Conservation (phyloP, 2,113 vertebrate species). For the Probosciger aterrimus region DNA sequence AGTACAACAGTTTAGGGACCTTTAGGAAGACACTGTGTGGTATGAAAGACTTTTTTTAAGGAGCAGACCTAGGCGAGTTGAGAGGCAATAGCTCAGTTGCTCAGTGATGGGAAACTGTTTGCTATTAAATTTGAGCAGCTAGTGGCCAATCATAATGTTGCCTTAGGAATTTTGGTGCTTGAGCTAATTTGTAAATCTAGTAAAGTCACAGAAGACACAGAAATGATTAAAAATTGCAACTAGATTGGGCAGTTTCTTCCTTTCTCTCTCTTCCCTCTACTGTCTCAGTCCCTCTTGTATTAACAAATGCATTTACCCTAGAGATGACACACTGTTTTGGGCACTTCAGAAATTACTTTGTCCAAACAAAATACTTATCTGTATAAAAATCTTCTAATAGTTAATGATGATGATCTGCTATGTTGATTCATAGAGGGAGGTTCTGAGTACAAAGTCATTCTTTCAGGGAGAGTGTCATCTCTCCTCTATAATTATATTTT, state of each 20-base stretch:
- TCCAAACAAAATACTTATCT: background rate
- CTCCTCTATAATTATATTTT: background rate
- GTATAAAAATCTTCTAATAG: background rate
- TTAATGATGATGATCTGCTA: background rate
- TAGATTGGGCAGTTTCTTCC: background rate
- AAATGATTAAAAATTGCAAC: background rate
- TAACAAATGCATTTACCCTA: background rate
- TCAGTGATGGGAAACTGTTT: background rate
- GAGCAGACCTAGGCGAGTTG: background rate
- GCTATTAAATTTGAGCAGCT: background rate
- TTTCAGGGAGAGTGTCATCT: background rate
- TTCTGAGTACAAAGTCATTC: background rate
- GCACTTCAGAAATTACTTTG: background rate
- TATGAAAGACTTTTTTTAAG: background rate
- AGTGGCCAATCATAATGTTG: background rate
- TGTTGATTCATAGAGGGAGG: background rate
- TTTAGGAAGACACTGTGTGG: accelerated
- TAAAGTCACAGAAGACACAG: background rate
- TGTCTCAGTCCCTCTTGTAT: background rate
- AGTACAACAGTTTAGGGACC: background rate
- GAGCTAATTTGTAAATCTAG: background rate
- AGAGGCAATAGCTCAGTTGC: background rate
- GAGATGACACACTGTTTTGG: background rate
- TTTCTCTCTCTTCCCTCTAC: background rate
- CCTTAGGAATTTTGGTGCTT: background rate